Evolutionary conservation across 1,140 invertebrate species (phyloP).

Genomic region (Heliconius melpomene): DNA sequence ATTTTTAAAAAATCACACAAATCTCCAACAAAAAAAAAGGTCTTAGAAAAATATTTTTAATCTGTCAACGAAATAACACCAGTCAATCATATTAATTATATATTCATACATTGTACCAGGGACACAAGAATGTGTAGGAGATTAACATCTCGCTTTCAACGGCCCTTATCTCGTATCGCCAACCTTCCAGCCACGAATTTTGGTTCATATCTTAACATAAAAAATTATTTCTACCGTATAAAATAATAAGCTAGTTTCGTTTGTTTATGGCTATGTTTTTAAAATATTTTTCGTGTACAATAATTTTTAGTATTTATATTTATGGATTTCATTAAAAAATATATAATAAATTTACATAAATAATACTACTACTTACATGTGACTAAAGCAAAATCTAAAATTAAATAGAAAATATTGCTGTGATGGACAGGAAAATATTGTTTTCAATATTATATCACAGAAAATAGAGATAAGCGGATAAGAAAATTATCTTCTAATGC

Average conservation of each 20-base stretch:
- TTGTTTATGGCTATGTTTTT: not conserved
- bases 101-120: conserved; percentile 74
- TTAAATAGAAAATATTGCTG: too few relatives aligned
- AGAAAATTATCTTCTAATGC: too few relatives aligned
- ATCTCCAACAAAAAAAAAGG: not conserved
- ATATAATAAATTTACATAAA: too few relatives aligned
- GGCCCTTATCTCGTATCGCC: conserved; percentile 59
- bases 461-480: too few relatives aligned
- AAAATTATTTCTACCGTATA: conserved; percentile 36
- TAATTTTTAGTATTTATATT: too few relatives aligned
- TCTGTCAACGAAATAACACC: conserved; percentile 13
- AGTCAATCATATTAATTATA: conserved; percentile 49
- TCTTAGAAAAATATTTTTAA: not conserved
- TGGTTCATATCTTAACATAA: conserved; percentile 65
- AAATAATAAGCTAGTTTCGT: conserved; percentile 1
- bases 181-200: conserved; percentile 57
- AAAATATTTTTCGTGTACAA: not conserved
- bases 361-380: too few relatives aligned
- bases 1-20: not conserved
- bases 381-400: too few relatives aligned
- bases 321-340: too few relatives aligned
- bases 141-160: conserved; percentile 73
- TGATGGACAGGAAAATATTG: too few relatives aligned
- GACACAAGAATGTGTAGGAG: conserved; percentile 72
- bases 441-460: too few relatives aligned